phyloP scores from a whole-genome alignment of 2,888 invertebrate genomes.

The Andrena camellia region DNA sequence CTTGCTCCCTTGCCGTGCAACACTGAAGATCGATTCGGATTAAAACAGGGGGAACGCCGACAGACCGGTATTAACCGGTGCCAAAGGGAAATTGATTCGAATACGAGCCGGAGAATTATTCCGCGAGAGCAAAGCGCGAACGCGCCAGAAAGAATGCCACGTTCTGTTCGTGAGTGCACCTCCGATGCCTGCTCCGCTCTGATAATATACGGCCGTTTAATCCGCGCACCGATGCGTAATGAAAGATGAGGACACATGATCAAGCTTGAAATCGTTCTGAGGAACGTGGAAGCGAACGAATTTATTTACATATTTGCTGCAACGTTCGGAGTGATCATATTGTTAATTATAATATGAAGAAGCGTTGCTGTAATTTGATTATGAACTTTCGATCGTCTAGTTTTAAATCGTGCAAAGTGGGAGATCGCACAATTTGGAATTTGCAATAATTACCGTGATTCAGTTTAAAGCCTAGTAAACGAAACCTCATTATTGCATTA shows the following conservation, averaged over 20 bases:
- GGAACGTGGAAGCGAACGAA: constrained; percentile 13
- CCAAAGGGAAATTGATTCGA: constrained; percentile 45
- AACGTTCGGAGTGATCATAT: neutral
- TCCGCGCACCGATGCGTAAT: constrained; percentile 10
- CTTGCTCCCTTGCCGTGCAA: neutral
- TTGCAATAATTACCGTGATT: too few relatives aligned
- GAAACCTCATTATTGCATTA: constrained; percentile 56
- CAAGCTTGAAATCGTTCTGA: neutral
- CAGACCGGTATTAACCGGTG: constrained; percentile 35
- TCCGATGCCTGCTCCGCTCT: neutral
- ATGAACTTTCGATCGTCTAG: too few relatives aligned
- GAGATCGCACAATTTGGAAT: constrained; percentile 1
- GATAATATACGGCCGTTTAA: constrained; percentile 29
- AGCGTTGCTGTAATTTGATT: too few relatives aligned
- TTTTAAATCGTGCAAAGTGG: too few relatives aligned
- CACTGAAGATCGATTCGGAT: constrained; percentile 46
- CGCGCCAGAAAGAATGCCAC: constrained; percentile 33
- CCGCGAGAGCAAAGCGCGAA: neutral
- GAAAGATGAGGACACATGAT: constrained; percentile 9
- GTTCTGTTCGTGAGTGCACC: constrained; percentile 8
- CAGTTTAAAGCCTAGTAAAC: constrained; percentile 5
- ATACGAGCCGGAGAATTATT: constrained; percentile 24
- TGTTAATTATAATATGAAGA: neutral
- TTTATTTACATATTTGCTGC: neutral
- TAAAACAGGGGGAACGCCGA: constrained; percentile 15